These are phyloP conservation scores for Psittacula derbiana DNA, from an alignment of 2,797 vertebrate species.

Conservation along the genomic window DNA sequence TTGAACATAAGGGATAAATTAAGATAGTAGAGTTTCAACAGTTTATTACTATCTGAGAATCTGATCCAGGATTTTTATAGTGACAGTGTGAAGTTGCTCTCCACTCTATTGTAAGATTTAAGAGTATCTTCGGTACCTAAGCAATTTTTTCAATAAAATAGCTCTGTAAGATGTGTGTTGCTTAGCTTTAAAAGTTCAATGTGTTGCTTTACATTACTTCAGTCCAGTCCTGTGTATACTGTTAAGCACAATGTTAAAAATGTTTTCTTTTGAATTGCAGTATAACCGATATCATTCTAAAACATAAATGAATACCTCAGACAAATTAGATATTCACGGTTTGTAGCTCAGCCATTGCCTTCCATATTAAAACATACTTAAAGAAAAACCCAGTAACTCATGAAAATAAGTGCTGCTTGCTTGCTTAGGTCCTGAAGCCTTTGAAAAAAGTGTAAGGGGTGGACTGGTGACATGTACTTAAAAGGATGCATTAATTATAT, in stretches of 20 bases:
- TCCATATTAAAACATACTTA: not conserved
- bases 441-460: not conserved
- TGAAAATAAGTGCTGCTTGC: not conserved
- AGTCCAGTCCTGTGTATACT: not conserved
- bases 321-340: not conserved
- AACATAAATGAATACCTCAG: not conserved
- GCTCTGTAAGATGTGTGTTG: not conserved
- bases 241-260: not conserved
- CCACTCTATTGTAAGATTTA: not conserved
- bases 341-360: not conserved
- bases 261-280: not conserved
- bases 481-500: constrained; percentile 6
- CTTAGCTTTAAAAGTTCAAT: not conserved
- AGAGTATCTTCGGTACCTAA: not conserved
- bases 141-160: not conserved
- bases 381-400: not conserved
- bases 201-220: not conserved
- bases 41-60: not conserved
- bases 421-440: not conserved
- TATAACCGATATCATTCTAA: not conserved
- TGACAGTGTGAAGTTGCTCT: not conserved
- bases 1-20: not conserved
- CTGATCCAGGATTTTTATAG: not conserved
- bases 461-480: not conserved
- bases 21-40: not conserved